Evolutionary conservation across 2,888 invertebrate species (phyloP).

Genomic region (Ophion ventricosus): DNA sequence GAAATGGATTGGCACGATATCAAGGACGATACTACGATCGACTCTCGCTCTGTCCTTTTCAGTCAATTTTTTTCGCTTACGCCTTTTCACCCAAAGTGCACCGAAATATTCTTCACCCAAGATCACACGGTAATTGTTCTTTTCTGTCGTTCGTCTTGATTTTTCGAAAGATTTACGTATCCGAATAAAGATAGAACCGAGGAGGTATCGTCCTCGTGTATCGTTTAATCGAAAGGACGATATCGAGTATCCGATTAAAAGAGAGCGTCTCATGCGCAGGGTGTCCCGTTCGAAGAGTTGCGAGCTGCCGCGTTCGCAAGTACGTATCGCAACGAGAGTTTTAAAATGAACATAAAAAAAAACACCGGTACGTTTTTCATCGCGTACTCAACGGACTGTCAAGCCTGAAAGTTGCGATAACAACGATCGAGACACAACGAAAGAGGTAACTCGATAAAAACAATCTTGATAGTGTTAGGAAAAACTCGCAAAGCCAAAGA

Average conservation of each 20-base stretch:
- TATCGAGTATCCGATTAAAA: constrained; percentile 29
- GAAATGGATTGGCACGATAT: constrained; percentile 63
- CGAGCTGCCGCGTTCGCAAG: neutral
- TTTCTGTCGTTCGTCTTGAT: neutral
- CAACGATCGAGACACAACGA: neutral
- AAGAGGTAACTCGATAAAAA: neutral
- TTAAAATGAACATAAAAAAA: too few species aligned
- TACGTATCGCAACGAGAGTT: neutral
- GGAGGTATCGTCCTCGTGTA: constrained; percentile 62
- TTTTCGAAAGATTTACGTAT: neutral
- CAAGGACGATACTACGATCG: constrained; percentile 64
- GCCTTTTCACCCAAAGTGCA: constrained; percentile 4
- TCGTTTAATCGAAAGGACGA: constrained; percentile 42
- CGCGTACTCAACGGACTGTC: neutral
- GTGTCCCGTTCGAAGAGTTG: neutral
- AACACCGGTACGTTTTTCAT: neutral
- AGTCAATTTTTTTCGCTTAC: constrained; percentile 10
- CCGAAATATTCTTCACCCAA: constrained; percentile 29
- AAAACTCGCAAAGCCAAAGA: neutral
- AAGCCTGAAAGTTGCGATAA: neutral
- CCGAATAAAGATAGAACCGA: constrained; percentile 46
- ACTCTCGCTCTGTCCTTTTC: constrained; percentile 35
- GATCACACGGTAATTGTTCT: constrained; percentile 43
- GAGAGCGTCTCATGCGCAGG: neutral
- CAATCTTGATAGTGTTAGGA: neutral